Conservation (phyloP, 2,888 invertebrate species). For the Agrotis segetum region DNA sequence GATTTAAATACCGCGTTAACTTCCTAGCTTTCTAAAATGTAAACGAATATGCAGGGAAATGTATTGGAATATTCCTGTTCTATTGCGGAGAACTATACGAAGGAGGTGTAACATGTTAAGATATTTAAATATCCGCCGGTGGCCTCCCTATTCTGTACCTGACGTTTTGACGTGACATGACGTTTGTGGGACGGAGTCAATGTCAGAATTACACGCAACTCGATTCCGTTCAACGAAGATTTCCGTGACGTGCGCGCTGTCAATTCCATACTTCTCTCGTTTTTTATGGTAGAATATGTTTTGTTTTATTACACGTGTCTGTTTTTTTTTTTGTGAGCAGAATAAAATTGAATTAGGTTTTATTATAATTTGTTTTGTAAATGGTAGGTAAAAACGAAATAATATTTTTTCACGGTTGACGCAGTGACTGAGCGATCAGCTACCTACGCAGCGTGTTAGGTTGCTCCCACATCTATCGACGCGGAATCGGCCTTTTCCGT, state of each 20-base stretch:
- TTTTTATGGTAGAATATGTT: conserved; percentile 17
- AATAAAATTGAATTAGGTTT: background rate
- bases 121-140: conserved; percentile 46
- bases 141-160: conserved; percentile 65
- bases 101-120: conserved; percentile 43
- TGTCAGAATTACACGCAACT: conserved; percentile 79
- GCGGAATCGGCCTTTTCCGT: no score
- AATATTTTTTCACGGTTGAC: background rate
- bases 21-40: background rate
- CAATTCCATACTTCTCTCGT: conserved; percentile 45
- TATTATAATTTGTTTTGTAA: background rate
- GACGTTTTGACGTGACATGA: conserved; percentile 81
- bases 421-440: no score
- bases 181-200: conserved; percentile 74
- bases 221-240: conserved; percentile 68
- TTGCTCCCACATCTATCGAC: no score
- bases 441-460: no score
- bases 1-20: background rate
- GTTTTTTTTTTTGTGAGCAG: background rate
- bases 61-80: background rate
- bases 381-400: background rate
- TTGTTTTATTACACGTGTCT: conserved; percentile 8
- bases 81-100: conserved; percentile 1
- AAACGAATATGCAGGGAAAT: no score
- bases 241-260: conserved; percentile 53